Percentiles rank a stretch among this genome's conserved stretches.
Evolutionary conservation across 2,797 vertebrate genomes (phyloP).

Genomic region (Scarus forsteni): DNA sequence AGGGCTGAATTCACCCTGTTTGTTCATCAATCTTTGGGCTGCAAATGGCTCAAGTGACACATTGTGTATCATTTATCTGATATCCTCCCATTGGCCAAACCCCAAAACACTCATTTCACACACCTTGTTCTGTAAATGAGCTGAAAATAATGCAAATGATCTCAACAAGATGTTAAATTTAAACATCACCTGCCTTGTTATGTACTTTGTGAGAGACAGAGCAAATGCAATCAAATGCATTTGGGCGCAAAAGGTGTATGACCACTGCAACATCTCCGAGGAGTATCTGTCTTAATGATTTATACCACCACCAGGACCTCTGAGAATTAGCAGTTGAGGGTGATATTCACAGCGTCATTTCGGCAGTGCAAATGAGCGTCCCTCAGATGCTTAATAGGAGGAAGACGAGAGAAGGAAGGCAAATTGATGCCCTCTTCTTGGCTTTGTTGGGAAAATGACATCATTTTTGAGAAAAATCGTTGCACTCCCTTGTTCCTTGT

Average conservation of each 20-base stretch:
- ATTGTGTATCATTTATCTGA: conserved; percentile 47
- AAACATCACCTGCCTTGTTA: conserved; percentile 72
- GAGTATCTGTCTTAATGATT: conserved; percentile 88
- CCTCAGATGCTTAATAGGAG: conserved; percentile 71
- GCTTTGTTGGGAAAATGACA: conserved; percentile 47
- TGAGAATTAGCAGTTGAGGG: conserved; percentile 83
- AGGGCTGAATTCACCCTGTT: conserved; percentile 55
- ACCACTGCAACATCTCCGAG: conserved; percentile 83
- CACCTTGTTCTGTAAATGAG: conserved; percentile 43
- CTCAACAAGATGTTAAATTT: conserved; percentile 71
- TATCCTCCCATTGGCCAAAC: conserved; percentile 19
- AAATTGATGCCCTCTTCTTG: conserved; percentile 39
- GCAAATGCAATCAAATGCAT: conserved; percentile 78
- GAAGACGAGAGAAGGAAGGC: conserved; percentile 40
- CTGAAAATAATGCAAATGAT: conserved; percentile 67
- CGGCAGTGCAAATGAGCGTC: conserved; percentile 79
- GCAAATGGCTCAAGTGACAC: conserved; percentile 36
- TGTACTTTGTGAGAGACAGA: conserved; percentile 51
- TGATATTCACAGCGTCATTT: conserved; percentile 77
- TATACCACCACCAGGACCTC: conserved; percentile 80
- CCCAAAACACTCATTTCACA: conserved; percentile 32
- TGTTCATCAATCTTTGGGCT: conserved; percentile 61
- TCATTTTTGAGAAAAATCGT: conserved; percentile 41
- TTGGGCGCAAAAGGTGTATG: conserved; percentile 75
- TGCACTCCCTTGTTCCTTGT: conserved; percentile 45